Evolutionary conservation across 2,888 invertebrate genomes (phyloP), one percentile per base, ranked within the genome.

Genomic region (Gibbula magus): DNA sequence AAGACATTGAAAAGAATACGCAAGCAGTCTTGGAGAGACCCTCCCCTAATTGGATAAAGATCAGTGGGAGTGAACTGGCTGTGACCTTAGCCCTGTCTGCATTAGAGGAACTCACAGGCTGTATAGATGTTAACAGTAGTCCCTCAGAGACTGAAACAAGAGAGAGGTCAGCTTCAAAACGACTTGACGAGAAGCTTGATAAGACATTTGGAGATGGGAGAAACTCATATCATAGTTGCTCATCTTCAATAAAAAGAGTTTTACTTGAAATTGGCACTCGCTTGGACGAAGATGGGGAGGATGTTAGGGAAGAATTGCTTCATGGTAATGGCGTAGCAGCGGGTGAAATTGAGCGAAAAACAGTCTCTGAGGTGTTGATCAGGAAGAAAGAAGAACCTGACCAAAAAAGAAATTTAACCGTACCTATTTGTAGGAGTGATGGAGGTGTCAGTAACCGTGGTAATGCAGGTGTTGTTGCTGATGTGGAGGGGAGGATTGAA

Each of bases 41-140:
- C 10, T 78, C 81, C 35, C 80, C 84, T n/a, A 79, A 84, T 53
- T 82, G 85, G 53, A 81, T 89, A 32, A 81, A 84, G 81, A 88
- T 90, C 20, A 80, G 81, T 51, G 90, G 91, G 4, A 81, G 86
- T 52, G 87, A 88, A 29, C 79, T 89, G 13, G 87, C 88, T 4
- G 89, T 91, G 10, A 89, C 89, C 13, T 78, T 91, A 22, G 91
- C 91, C n/a, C 81, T 89, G 78, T 90, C 91, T 7, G 82, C 87
- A 22, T 79, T 91, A 51, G 91, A 91, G 75, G 88, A 88, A 67
- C 67, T 89, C 20, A 85, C 87, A 16, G 85, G 84, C 25, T 79
- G 84, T 8, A 80, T 66, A 56, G 82, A 80, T 56, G 61, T 75
- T 18, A 70, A 67, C 66, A 81, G 79, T 56, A 56, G 25, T 18